Evolutionary conservation across 2,113 vertebrate genomes (phyloP).

Genomic region (Sardina pilchardus): DNA sequence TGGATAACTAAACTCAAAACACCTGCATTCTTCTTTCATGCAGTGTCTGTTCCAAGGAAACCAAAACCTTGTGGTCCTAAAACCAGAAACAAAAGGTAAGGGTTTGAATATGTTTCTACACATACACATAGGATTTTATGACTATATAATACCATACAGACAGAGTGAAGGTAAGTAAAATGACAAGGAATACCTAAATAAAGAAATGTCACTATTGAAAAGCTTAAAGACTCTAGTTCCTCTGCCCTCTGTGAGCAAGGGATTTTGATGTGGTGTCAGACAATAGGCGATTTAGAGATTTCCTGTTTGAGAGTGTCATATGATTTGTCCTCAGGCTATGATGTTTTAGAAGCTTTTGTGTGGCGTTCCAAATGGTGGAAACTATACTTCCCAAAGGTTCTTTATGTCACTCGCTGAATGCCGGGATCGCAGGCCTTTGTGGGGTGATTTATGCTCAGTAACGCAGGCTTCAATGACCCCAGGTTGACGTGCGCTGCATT

Average conservation of each 20-base stretch:
- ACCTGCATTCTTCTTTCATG: too few species aligned
- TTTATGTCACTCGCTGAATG: conserved; percentile 76
- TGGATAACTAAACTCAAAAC: too few species aligned
- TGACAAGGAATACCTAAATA: not conserved
- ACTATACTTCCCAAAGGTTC: conserved; percentile 73
- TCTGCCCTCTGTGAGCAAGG: conserved; percentile 37
- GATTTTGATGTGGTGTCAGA: conserved; percentile 72
- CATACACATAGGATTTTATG: not conserved
- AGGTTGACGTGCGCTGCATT: conserved; percentile 67
- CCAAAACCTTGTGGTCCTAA: not conserved
- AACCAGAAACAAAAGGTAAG: not conserved
- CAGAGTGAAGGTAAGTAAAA: not conserved
- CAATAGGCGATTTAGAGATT: conserved; percentile 76
- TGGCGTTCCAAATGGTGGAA: conserved; percentile 67
- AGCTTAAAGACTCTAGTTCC: not conserved
- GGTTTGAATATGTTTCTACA: too few species aligned
- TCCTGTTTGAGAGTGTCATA: conserved; percentile 77
- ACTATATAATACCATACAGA: not conserved
- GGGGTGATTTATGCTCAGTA: conserved; percentile 68
- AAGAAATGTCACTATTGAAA: not conserved
- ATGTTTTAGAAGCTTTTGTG: conserved; percentile 71
- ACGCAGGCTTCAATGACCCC: conserved; percentile 68
- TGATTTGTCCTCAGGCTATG: conserved; percentile 73
- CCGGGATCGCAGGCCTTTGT: conserved; percentile 62
- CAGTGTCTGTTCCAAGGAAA: too few species aligned